Percentiles rank a stretch among this genome's conserved stretches.
phyloP scores from a whole-genome alignment of 2,797 vertebrate species.

The Enteromius fasciolatus region DNA sequence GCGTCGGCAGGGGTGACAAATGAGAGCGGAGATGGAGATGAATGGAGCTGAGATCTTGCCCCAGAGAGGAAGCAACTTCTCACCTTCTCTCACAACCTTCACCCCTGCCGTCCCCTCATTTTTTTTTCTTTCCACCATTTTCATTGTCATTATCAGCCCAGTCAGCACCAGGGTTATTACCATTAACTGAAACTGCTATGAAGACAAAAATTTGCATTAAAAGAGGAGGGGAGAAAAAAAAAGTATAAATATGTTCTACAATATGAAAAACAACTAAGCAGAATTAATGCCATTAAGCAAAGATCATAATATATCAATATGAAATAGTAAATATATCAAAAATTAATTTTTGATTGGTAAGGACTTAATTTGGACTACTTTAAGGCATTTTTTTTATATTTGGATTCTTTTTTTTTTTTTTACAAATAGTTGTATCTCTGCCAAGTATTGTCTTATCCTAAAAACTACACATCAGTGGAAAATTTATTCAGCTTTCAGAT shows the following conservation, averaged over 20 bases:
- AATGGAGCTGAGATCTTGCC: conserved; percentile 54
- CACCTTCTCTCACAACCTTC: conserved; percentile 53
- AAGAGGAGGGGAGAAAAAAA: neutral
- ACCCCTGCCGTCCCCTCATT: conserved; percentile 21
- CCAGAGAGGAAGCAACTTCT: conserved; percentile 57
- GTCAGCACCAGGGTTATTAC: neutral
- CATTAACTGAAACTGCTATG: neutral
- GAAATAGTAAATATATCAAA: no score
- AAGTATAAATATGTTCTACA: neutral
- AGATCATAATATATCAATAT: no score
- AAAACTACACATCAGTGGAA: no score
- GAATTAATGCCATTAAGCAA: no score
- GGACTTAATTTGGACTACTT: no score
- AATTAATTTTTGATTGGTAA: no score
- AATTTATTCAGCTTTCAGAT: no score
- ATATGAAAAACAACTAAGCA: neutral
- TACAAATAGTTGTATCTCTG: no score
- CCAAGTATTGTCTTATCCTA: no score
- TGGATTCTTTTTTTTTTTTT: no score
- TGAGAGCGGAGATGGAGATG: conserved; percentile 60
- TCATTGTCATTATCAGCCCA: neutral
- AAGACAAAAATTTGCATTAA: neutral
- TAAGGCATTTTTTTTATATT: no score
- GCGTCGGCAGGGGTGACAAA: conserved; percentile 58
- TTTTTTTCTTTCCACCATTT: conserved; percentile 3